A percentile compares a stretch with the other conserved stretches of the same genome.
Conservation (phyloP, 2,113 vertebrate species). For the Nicator chloris region DNA sequence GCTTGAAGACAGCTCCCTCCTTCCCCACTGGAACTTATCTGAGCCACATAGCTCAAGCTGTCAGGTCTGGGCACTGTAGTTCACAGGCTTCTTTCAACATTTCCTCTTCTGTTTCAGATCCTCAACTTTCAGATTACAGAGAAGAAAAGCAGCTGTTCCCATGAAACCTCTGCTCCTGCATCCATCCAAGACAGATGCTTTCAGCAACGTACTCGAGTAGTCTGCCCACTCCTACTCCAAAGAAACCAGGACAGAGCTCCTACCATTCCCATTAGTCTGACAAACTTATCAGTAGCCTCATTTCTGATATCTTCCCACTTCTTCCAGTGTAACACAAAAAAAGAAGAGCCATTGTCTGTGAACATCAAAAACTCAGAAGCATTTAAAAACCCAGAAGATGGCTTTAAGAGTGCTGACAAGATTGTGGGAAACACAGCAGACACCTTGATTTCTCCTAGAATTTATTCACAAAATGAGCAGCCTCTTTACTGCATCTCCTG, state of each 20-base stretch:
- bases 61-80: neutral
- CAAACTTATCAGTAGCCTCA: neutral
- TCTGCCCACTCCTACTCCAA: neutral
- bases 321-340: neutral
- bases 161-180: neutral
- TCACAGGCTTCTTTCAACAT: neutral
- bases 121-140: neutral
- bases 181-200: neutral
- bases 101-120: neutral
- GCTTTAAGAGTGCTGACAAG: neutral
- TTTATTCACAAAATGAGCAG: neutral
- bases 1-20: neutral
- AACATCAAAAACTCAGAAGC: neutral
- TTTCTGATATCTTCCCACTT: neutral
- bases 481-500: neutral
- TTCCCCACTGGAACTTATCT: neutral
- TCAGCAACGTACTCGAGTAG: neutral
- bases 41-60: neutral
- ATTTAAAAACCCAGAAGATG: neutral
- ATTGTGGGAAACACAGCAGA: neutral
- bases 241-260: neutral
- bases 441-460: neutral
- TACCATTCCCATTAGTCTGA: neutral
- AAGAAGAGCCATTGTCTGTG: neutral
- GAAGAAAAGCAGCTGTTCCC: neutral